Base-by-base conservation (phyloP, 2,888 invertebrate genomes). In the Drosophila macrospina region DNA sequence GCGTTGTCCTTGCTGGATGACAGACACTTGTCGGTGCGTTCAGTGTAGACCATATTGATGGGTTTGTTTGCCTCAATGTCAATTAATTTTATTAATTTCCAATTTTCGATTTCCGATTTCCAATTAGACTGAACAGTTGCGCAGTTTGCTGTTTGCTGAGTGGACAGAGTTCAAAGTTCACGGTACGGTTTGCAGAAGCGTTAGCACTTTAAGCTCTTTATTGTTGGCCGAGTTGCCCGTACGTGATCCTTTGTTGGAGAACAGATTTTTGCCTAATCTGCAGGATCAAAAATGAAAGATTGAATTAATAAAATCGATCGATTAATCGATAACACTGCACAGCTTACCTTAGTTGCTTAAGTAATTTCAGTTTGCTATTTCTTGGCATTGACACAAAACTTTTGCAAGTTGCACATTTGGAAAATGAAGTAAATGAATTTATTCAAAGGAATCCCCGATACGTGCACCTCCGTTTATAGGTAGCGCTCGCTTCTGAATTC, bases 341-440 rank as follows among this genome's bases (percentile, higher is more conserved):
- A 6, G 73, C 69, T 74, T 56, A 89, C 88, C 85, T 69, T 16
- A 73, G 66, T 72, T 80, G 69, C 24, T 82, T 87, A 48, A 71
- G 42, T 67, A 83, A 52, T 72, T 91, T 91, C 50, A 72, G 77
- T 63, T 80, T 76, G 78, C 82, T 86, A 87, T 83, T 88, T 79
- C 73, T 87, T 82, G 87, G 90, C 91, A 92, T 92, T 92, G 91
- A 92, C 91, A 92, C 92, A 89, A 88, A 90, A 83, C 74, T 80
- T 76, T 72, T 74, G 81, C 80, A 66, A 74, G 55, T 74, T 78
- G 80, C 88, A 70, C 86, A 86, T 86, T 76, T 71, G 59, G 62
- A 37, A 39, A 32, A 62, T 36, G 55, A 78, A 75, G 52, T 54
- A 69, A 63, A 41, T 34, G 56, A 45, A 28, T 28, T 66, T 52